Evolutionary conservation across 2,888 invertebrate genomes (phyloP).

Genomic region (Eurytoma californica): DNA sequence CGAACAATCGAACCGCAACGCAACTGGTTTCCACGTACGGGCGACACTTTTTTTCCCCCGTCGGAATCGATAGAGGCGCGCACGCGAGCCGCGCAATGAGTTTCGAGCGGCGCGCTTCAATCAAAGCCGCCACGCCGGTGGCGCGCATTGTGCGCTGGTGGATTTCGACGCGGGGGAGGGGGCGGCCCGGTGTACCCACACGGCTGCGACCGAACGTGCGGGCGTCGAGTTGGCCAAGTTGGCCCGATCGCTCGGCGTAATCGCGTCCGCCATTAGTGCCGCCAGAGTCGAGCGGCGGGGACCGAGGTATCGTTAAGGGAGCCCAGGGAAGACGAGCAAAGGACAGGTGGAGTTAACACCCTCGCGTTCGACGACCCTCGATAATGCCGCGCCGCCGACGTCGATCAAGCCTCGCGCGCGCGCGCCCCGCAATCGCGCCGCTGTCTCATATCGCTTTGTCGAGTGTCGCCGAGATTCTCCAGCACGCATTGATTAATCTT

Average conservation of each 20-base stretch:
- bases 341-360: constrained; percentile 70
- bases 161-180: not conserved
- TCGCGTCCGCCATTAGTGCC: constrained; percentile 68
- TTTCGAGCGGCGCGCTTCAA: constrained; percentile 14
- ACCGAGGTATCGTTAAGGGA: constrained; percentile 61
- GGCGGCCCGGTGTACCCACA: not conserved
- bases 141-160: constrained; percentile 4
- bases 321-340: constrained; percentile 59
- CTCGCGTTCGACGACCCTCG: constrained; percentile 61
- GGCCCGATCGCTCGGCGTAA: constrained; percentile 63
- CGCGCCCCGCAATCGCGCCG: constrained; percentile 10
- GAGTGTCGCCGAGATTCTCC: not conserved
- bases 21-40: constrained; percentile 1
- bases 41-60: constrained; percentile 11
- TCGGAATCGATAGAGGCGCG: not conserved
- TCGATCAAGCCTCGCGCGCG: constrained; percentile 29
- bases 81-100: not conserved
- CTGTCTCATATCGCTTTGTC: not conserved
- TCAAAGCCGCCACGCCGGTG: constrained; percentile 2
- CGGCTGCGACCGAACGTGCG: not conserved
- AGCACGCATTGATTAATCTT: constrained; percentile 12
- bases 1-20: constrained; percentile 26
- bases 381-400: constrained; percentile 43
- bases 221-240: constrained; percentile 65
- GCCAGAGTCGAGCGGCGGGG: constrained; percentile 56